Conservation (phyloP, 2,113 vertebrate genomes). For the Thamnaconus septentrionalis region DNA sequence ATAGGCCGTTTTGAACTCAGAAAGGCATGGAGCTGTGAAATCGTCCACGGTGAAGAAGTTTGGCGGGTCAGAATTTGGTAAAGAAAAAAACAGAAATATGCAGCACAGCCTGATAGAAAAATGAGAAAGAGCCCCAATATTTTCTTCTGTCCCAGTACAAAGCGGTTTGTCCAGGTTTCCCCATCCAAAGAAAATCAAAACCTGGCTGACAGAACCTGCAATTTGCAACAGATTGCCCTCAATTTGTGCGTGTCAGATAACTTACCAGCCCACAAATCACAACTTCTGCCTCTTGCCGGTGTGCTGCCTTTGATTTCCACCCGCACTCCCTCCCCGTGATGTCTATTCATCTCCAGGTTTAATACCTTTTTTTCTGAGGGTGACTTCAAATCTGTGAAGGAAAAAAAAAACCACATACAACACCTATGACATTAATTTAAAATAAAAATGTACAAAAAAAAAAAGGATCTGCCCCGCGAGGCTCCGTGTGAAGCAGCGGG, state of each 20-base stretch:
- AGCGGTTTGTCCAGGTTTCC: slow-evolving; percentile 25
- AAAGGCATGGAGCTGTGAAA: not conserved
- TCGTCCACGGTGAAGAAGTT: not conserved
- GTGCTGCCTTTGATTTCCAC: slow-evolving; percentile 7
- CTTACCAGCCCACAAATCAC: slow-evolving; percentile 25
- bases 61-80: no score
- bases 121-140: slow-evolving; percentile 11
- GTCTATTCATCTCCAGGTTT: slow-evolving; percentile 31
- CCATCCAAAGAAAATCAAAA: slow-evolving; percentile 44
- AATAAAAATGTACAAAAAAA: not conserved
- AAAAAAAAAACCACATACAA: slow-evolving; percentile 1
- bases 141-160: not conserved
- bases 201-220: slow-evolving; percentile 17
- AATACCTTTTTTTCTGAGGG: slow-evolving; percentile 23
- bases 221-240: slow-evolving; percentile 46
- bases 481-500: not conserved
- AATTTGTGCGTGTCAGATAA: slow-evolving; percentile 45
- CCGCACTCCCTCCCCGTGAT: not conserved
- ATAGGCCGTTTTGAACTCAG: not conserved
- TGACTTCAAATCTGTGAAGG: slow-evolving; percentile 22
- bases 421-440: slow-evolving; percentile 43
- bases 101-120: not conserved
- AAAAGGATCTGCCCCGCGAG: not conserved
- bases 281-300: not conserved
- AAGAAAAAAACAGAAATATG: not conserved